Conservation (phyloP, 1,140 invertebrate genomes). For the Lasioglossum baleicum region DNA sequence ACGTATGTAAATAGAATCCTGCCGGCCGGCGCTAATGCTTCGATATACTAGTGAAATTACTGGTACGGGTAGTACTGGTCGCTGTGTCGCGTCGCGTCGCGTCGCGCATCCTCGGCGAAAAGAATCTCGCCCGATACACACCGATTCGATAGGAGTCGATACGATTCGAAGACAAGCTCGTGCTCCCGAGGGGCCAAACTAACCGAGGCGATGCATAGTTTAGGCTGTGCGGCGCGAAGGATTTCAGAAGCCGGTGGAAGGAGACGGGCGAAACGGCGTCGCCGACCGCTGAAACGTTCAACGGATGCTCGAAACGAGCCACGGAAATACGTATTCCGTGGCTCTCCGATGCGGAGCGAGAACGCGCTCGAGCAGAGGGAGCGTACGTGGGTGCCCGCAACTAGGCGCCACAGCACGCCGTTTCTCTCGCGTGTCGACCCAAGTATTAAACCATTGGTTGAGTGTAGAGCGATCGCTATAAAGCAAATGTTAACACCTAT, state of each 20-base stretch:
- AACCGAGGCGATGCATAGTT: not conserved
- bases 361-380: conserved; percentile 14
- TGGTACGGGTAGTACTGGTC: not conserved
- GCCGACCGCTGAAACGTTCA: not conserved
- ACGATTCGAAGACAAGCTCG: not conserved
- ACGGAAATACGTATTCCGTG: conserved; percentile 28
- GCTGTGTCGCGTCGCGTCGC: no score
- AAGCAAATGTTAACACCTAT: conserved; percentile 74
- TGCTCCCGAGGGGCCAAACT: not conserved
- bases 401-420: conserved; percentile 15
- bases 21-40: conserved; percentile 33
- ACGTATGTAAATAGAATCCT: conserved; percentile 41
- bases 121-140: not conserved
- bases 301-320: conserved; percentile 15
- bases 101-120: not conserved
- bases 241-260: not conserved
- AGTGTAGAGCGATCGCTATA: conserved; percentile 63
- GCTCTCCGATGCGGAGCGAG: conserved; percentile 3
- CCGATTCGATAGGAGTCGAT: not conserved
- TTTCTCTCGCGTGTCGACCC: conserved; percentile 43
- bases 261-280: not conserved
- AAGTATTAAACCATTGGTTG: conserved; percentile 68
- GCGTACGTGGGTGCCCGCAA: conserved; percentile 35
- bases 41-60: conserved; percentile 26
- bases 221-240: not conserved